Conservation (phyloP, 2,888 invertebrate species). For the Lampropteryx suffumata region DNA sequence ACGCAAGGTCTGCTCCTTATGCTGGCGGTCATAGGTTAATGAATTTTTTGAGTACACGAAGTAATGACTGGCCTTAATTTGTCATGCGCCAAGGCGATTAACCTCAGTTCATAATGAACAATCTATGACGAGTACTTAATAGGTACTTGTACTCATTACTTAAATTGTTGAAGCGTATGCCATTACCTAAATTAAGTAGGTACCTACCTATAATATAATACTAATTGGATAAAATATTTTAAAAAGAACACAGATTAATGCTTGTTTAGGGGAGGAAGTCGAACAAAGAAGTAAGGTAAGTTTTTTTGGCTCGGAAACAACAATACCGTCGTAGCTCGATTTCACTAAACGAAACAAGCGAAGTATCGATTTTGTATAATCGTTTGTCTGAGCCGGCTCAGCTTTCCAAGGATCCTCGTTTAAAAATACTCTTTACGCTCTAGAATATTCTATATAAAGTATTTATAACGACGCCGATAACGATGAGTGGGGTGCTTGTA, state of each 20-base stretch:
- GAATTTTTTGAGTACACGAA: constrained; percentile 24
- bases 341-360: constrained; percentile 21
- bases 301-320: constrained; percentile 17
- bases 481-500: no score
- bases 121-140: constrained; percentile 1
- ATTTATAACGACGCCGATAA: no score
- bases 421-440: neutral
- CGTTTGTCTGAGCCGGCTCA: constrained; percentile 8
- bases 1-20: constrained; percentile 12
- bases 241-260: no score
- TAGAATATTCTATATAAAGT: no score
- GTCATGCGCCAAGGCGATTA: constrained; percentile 12
- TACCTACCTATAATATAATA: no score
- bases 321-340: constrained; percentile 16
- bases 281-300: constrained; percentile 2
- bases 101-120: constrained; percentile 9
- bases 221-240: no score
- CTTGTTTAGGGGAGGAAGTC: no score
- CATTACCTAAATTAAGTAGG: no score
- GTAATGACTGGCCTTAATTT: constrained; percentile 16
- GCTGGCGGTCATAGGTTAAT: constrained; percentile 26
- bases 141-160: neutral
- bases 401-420: neutral
- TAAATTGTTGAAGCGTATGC: neutral
- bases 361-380: constrained; percentile 29